phyloP scores from a whole-genome alignment of 2,888 invertebrate species.

The Ophonus ardosiacus region DNA sequence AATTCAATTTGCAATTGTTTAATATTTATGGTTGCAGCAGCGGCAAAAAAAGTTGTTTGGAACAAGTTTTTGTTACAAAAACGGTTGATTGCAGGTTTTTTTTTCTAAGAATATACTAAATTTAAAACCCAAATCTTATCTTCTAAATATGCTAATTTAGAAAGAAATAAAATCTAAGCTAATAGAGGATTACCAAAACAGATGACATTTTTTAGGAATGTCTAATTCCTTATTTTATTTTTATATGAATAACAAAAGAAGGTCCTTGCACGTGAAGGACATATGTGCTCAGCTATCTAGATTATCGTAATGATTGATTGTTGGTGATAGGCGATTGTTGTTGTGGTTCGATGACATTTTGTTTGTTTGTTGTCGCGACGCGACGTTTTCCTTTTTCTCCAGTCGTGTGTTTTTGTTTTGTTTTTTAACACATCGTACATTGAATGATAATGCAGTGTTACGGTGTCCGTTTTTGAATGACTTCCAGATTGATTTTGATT shows the following conservation, averaged over 20 bases:
- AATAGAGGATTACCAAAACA: constrained; percentile 3
- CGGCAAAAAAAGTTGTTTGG: constrained; percentile 20
- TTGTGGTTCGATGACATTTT: constrained; percentile 52
- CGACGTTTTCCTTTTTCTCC: constrained; percentile 20
- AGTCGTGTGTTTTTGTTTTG: constrained; percentile 44
- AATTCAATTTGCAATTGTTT: constrained; percentile 16
- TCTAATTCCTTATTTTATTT: neutral
- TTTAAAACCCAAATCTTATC: constrained; percentile 27
- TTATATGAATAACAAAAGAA: neutral
- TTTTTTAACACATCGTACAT: constrained; percentile 38
- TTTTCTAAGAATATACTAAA: constrained; percentile 25
- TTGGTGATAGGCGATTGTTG: constrained; percentile 49
- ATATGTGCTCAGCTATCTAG: too few species aligned
- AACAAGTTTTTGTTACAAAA: constrained; percentile 17
- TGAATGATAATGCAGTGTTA: constrained; percentile 23
- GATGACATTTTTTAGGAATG: neutral
- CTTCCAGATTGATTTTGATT: too few species aligned
- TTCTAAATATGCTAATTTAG: constrained; percentile 26
- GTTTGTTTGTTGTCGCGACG: constrained; percentile 48
- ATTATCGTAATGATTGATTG: constrained; percentile 41
- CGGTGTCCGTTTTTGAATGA: too few species aligned
- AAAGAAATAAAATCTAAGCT: constrained; percentile 18
- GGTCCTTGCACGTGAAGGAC: neutral
- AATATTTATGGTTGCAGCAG: neutral
- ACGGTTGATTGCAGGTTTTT: neutral